A percentile compares a stretch with the other conserved stretches of the same genome.
These are phyloP conservation scores for Phrixothrix hirtus DNA, from an alignment of 2,888 invertebrate genomes.

Conservation along the genomic window DNA sequence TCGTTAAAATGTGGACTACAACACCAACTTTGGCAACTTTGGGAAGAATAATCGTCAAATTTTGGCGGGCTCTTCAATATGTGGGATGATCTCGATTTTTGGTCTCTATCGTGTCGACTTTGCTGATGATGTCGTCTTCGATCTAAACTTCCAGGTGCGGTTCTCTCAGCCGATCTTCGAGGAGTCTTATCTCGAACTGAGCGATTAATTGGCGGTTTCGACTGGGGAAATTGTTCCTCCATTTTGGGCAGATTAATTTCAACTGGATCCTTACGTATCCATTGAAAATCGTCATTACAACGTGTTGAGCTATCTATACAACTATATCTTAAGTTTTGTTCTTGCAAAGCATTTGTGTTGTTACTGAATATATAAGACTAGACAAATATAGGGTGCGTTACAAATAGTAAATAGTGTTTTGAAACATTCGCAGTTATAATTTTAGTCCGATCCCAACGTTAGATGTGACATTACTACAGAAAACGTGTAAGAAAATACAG, in stretches of 20 bases:
- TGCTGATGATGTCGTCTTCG: slow-evolving; percentile 57
- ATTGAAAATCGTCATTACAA: slow-evolving; percentile 70
- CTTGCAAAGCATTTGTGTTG: neutral
- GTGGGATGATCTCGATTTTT: slow-evolving; percentile 66
- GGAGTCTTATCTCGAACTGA: slow-evolving; percentile 42
- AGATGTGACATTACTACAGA: no score
- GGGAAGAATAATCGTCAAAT: slow-evolving; percentile 46
- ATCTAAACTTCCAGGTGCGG: slow-evolving; percentile 46
- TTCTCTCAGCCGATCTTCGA: slow-evolving; percentile 41
- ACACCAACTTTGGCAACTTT: slow-evolving; percentile 50
- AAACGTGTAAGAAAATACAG: no score
- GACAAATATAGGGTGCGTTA: no score
- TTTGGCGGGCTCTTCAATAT: slow-evolving; percentile 53
- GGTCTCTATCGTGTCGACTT: slow-evolving; percentile 65
- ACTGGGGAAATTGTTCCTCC: slow-evolving; percentile 45
- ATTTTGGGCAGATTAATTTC: slow-evolving; percentile 40
- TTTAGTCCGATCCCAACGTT: neutral
- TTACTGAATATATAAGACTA: slow-evolving; percentile 12
- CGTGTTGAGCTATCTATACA: slow-evolving; percentile 59
- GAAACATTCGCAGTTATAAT: no score
- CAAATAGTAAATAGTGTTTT: no score
- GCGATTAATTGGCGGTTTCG: slow-evolving; percentile 48
- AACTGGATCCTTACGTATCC: slow-evolving; percentile 60
- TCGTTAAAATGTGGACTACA: slow-evolving; percentile 44
- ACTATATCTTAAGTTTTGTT: neutral